phyloP scores from a whole-genome alignment of 2,797 vertebrate species.

The Malurus leucopterus region DNA sequence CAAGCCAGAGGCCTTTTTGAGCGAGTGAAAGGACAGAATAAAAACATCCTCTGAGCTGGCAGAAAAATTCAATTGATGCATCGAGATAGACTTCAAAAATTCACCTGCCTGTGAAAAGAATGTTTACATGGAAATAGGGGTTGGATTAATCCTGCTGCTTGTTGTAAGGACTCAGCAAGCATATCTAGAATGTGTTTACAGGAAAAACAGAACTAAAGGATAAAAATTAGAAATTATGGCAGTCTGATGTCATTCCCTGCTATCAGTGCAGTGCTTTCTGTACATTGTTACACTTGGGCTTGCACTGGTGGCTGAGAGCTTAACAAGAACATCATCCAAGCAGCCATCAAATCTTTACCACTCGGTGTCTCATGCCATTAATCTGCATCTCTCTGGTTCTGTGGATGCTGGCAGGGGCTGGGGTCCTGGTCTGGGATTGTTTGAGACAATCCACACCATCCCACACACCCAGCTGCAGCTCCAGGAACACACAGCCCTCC shows the following conservation, averaged over 20 bases:
- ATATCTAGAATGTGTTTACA: neutral
- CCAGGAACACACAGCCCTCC: neutral
- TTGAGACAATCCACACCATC: neutral
- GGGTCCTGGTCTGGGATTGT: neutral
- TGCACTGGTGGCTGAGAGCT: neutral
- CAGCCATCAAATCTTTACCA: neutral
- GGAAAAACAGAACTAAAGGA: neutral
- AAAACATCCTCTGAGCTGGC: neutral
- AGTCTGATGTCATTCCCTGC: neutral
- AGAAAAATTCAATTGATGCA: neutral
- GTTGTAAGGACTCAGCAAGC: neutral
- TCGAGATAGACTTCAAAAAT: neutral
- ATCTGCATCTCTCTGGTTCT: neutral
- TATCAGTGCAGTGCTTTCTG: neutral
- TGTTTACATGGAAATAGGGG: neutral
- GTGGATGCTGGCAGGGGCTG: neutral
- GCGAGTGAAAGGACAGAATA: neutral
- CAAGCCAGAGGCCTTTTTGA: constrained; percentile 2
- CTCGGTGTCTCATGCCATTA: neutral
- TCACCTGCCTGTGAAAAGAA: neutral
- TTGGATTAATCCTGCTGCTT: neutral
- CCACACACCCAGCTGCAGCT: neutral
- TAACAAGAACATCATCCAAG: neutral
- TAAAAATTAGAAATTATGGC: neutral
- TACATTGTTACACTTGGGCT: accelerated